Evolutionary conservation across 2,888 invertebrate genomes (phyloP), one percentile per base, ranked within the genome.

Genomic region (Dasypolia templi): DNA sequence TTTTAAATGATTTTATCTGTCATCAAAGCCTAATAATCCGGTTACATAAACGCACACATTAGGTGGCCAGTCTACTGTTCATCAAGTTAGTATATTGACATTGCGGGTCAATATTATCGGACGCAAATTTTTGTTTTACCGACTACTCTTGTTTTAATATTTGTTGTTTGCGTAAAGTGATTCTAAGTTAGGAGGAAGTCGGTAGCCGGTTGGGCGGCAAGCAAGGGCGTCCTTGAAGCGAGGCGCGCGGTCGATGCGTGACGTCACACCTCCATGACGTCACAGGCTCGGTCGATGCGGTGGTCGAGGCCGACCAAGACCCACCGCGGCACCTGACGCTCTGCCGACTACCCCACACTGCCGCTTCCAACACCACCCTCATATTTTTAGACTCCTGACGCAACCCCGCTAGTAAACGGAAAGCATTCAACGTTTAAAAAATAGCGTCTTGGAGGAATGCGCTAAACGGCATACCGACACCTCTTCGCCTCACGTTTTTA

Each of bases 361-460:
- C 89, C 89, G 87, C 80, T 89, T 87, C 84, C 51, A 76, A 85
- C 85, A 88, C 93, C 93, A 92, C 93, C 94, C 92, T 89, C 84
- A 86, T 95, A 95, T 95, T 94, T 95, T 94, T 95, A 95, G 95
- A 93, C 86, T 79, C 77, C 89, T 95, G 96, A 96, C 95, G 95
- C 94, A 93, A 94, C 90, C 88, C 84, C 88, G 90, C 89, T 91
- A 91, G 91, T 87, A 87, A 88, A 86, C 89, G 87, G 89, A 91
- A 90, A 90, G 86, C 89, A 86, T 87, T 91, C 88, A 76, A 63
- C 59, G 83, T 61, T 74, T 71, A 64, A 77, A 90, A 92, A 89
- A 86, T 85, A 89, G 88, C 81, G 83, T 84, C 85, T 90, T 90
- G 88, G 89, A 89, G 87, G 88, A 89, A 87, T 81, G 79, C 58